Base-by-base conservation (phyloP, 2,888 invertebrate species). In the Trimorus sp. region DNA sequence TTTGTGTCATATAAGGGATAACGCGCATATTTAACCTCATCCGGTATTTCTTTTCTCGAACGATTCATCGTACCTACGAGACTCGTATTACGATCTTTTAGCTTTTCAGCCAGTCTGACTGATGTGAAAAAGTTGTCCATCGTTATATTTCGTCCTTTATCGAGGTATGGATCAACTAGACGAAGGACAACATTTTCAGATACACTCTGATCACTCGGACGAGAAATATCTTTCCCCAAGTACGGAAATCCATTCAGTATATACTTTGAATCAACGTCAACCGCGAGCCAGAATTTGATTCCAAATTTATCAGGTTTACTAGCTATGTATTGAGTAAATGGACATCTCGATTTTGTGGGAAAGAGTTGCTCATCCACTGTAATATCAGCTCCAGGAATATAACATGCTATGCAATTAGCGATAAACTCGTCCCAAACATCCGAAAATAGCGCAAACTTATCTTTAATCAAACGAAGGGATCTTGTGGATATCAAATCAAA, bases 241-340 rank as follows among this genome's bases (percentile, higher is more conserved):
- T 84, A 84, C 53, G 79, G 81, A 66, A 83, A 83, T 37, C 65
- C 69, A 79, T 83, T 84, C 63, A 81, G 37, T 49, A 83, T 45
- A 69, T 83, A 86, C 56, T 83, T 83, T 11, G 70, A 71, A 45
- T 82, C 54, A 7, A 73, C 63, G n/a, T 54, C 42, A 36, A 68
- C 65, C 9, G 75, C 60, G 26, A 85, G 49, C 83, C 84, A 84
- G 63, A 85, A 85, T 69, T 83, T 83, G 9, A 80, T 80, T n/a
- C 73, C 75, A 62, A 75, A 82, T 62, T 79, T 82, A 38, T 82
- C 74, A 14, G 77, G 79, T 62, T 89, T 89, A 60, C 87, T 88
- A 15, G 85, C 77, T 84, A 89, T 88, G 77, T 88, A 88, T 70
- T 89, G 88, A 7, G 83, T 85, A 83, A 87, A 89, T 75, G 81